Evolutionary conservation across 2,113 vertebrate species (phyloP), one percentile per base, ranked within the genome.

Genomic region (Corapipo altera): DNA sequence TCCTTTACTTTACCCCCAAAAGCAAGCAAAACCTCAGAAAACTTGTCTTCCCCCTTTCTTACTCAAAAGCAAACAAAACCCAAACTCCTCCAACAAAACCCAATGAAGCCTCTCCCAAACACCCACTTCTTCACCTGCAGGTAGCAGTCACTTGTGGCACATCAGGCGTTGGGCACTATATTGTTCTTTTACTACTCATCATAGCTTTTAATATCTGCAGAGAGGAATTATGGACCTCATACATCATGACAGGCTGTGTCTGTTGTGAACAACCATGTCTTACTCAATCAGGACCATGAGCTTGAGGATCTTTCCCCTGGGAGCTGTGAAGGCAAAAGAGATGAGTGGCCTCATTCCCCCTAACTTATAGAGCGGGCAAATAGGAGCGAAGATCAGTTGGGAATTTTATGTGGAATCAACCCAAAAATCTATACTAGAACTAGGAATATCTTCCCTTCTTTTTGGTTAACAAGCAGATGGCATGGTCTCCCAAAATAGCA

Each of bases 391-490:
- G 75, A 84, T 37, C 4, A 15, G n/a, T 62, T 0, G 10, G 61
- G 83, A 93, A 74, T 91, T 88, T 93, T 61, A 80, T 46, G 65
- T 87, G 91, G 84, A 88, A 92, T 62, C 76, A 74, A 84, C 83
- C 44, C 88, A 88, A 92, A 91, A 93, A 65, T 33, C 85, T 93
- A 83, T 28, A 79, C 85, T 72, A 85, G 73, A 92, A 92, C 73
- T 85, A 91, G 73, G 85, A 96, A 92, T 71, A 94, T 96, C 92
- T 91, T 95, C 77, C 83, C 83, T 12, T 49, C 79, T 78, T 96
- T 94, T 94, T 94, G 91, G 88, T 89, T 97, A 93, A 91, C 86
- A 94, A 92, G 76, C 92, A 96, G 95, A 95, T 89, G 83, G 88
- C 66, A 88, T 43, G 76, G 86, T 64, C 88, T 96, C 83, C 54